Percentiles rank a stretch among this genome's conserved stretches.
phyloP scores from a whole-genome alignment of 2,888 invertebrate genomes.

The Caenorhabditis sp. region DNA sequence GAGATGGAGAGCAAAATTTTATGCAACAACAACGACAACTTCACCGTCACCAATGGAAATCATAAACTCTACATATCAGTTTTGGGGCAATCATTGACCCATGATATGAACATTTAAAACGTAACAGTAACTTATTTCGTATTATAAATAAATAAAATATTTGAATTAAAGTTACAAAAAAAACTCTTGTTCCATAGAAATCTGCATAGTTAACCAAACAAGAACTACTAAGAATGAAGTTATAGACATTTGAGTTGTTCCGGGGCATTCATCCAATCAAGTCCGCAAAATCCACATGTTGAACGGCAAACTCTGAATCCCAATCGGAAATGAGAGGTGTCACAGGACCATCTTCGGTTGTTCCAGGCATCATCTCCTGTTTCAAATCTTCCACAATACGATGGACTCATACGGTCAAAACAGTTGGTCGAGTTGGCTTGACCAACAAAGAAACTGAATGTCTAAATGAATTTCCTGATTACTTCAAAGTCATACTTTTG shows the following conservation, averaged over 20 bases:
- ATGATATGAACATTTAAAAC: slow-evolving; percentile 18
- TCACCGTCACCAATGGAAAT: slow-evolving; percentile 61
- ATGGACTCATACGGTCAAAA: slow-evolving; percentile 72
- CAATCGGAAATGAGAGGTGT: slow-evolving; percentile 70
- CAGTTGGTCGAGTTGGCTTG: slow-evolving; percentile 68
- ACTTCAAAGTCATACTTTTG: slow-evolving; percentile 47
- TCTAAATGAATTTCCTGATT: not conserved
- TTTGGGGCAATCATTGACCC: not conserved
- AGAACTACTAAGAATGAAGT: no score
- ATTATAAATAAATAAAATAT: slow-evolving; percentile 20
- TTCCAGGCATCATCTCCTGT: slow-evolving; percentile 70
- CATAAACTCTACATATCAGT: slow-evolving; percentile 56
- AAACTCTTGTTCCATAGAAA: not conserved
- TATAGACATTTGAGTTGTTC: slow-evolving; percentile 68
- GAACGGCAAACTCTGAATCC: slow-evolving; percentile 72
- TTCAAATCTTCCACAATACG: slow-evolving; percentile 70
- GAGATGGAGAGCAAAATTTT: slow-evolving; percentile 58
- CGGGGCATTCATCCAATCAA: slow-evolving; percentile 70
- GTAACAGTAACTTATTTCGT: slow-evolving; percentile 47
- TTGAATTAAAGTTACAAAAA: not conserved
- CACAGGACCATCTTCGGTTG: slow-evolving; percentile 70
- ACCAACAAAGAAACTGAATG: slow-evolving; percentile 67
- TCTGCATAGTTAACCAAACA: not conserved
- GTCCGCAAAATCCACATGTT: slow-evolving; percentile 70
- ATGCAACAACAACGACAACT: slow-evolving; percentile 44